These are phyloP conservation scores for Apamea epomidion DNA, from an alignment of 2,888 invertebrate genomes.

Conservation along the genomic window DNA sequence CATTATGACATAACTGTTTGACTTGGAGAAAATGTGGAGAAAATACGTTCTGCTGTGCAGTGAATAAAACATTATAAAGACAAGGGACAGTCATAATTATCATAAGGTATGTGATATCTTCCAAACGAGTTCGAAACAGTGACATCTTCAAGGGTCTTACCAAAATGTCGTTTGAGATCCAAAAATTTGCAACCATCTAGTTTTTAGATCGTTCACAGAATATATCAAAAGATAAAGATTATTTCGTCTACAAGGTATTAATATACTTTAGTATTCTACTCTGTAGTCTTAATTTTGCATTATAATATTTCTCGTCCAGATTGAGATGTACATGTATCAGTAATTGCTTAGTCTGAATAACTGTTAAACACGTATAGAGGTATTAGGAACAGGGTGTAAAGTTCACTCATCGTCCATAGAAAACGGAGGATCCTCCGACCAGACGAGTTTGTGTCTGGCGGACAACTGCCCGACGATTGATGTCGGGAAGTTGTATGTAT, in stretches of 20 bases:
- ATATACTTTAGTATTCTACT: background rate
- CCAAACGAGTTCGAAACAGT: background rate
- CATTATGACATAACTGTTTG: slow-evolving; percentile 19
- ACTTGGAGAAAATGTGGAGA: slow-evolving; percentile 6
- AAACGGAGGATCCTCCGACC: too few species aligned
- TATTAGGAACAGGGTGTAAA: too few species aligned
- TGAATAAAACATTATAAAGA: background rate
- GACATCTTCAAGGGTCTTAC: background rate
- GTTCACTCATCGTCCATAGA: too few species aligned
- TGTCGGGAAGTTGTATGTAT: too few species aligned
- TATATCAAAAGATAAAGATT: background rate
- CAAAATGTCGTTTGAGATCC: slow-evolving; percentile 4
- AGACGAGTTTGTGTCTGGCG: too few species aligned
- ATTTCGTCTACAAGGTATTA: slow-evolving; percentile 14
- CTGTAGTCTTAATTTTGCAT: background rate
- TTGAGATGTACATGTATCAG: background rate
- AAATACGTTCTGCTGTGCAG: background rate
- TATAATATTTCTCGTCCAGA: background rate
- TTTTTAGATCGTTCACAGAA: background rate
- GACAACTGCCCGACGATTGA: too few species aligned
- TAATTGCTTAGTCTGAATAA: too few species aligned
- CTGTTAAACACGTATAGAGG: background rate
- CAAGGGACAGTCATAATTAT: background rate
- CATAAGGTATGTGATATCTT: background rate
- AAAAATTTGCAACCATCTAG: slow-evolving; percentile 4